A percentile compares a stretch with the other conserved stretches of the same genome.
Evolutionary conservation across 2,113 vertebrate genomes (phyloP).

Genomic region (Climacteris rufus): DNA sequence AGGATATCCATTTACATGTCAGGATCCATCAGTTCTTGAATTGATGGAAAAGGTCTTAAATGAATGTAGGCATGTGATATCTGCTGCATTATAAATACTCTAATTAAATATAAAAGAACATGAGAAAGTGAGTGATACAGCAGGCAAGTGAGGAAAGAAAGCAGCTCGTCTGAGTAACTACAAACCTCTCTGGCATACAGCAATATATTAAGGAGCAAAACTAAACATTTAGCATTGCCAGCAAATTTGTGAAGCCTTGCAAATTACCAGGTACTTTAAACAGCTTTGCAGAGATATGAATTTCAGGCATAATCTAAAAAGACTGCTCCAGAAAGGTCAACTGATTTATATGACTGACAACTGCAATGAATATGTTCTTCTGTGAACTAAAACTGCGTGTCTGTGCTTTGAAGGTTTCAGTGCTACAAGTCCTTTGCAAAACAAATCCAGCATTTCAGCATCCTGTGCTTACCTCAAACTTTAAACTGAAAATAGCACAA

Average conservation of each 20-base stretch:
- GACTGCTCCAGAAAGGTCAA: background rate
- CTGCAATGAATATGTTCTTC: background rate
- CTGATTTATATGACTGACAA: background rate
- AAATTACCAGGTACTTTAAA: background rate
- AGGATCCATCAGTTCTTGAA: background rate
- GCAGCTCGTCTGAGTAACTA: background rate
- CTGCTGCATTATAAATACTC: background rate
- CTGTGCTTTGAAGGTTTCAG: background rate
- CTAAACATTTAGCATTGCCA: background rate
- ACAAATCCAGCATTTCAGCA: background rate
- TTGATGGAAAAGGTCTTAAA: background rate
- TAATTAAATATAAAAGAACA: constrained; percentile 15
- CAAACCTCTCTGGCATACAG: background rate
- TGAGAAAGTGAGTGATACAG: background rate
- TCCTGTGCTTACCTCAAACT: rapidly evolving
- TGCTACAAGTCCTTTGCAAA: background rate
- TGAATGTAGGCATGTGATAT: background rate
- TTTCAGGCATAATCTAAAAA: background rate
- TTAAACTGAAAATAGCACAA: background rate
- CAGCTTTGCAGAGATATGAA: background rate
- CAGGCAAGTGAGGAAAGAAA: background rate
- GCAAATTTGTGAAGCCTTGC: background rate
- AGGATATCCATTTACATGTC: background rate
- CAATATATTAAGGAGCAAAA: background rate
- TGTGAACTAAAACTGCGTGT: background rate